Evolutionary conservation across 2,113 vertebrate genomes (phyloP).

Genomic region (Cyprinodon tularosa): DNA sequence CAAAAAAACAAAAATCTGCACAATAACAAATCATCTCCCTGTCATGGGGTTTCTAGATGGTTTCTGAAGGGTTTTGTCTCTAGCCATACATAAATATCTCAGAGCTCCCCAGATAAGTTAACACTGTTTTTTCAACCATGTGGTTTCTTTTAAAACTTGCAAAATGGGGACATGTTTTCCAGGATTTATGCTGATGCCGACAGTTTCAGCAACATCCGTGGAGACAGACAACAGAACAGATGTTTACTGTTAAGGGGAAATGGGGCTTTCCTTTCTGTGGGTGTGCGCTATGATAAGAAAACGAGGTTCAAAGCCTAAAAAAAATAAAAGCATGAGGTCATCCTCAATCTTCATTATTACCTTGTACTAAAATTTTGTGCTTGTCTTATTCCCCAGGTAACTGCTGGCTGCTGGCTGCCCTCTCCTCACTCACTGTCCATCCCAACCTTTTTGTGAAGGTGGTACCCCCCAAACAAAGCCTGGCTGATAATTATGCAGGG

Average conservation of each 20-base stretch:
- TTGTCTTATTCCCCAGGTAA: conserved; percentile 65
- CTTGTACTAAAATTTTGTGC: background rate
- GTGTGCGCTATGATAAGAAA: background rate
- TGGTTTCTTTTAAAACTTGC: background rate
- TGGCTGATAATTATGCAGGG: conserved; percentile 74
- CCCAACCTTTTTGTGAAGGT: conserved; percentile 78
- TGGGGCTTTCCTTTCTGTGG: conserved; percentile 26
- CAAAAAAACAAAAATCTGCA: background rate
- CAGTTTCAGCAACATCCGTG: conserved; percentile 11
- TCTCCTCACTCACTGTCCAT: conserved; percentile 82
- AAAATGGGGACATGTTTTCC: conserved; percentile 11
- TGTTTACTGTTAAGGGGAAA: conserved; percentile 60
- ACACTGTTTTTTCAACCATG: background rate
- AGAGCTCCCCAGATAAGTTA: background rate
- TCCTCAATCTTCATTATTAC: background rate
- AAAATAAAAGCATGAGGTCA: background rate
- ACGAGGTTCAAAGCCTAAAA: background rate
- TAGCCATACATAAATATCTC: background rate
- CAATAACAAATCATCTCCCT: background rate
- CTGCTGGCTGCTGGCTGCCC: conserved; percentile 83
- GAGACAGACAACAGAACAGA: conserved; percentile 49
- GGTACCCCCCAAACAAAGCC: conserved; percentile 77
- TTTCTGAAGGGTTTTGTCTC: background rate
- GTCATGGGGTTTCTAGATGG: conserved; percentile 24
- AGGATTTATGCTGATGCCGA: conserved; percentile 12